Evolutionary conservation across 2,797 vertebrate genomes (phyloP).

Genomic region (Periophthalmus magnuspinnatus): DNA sequence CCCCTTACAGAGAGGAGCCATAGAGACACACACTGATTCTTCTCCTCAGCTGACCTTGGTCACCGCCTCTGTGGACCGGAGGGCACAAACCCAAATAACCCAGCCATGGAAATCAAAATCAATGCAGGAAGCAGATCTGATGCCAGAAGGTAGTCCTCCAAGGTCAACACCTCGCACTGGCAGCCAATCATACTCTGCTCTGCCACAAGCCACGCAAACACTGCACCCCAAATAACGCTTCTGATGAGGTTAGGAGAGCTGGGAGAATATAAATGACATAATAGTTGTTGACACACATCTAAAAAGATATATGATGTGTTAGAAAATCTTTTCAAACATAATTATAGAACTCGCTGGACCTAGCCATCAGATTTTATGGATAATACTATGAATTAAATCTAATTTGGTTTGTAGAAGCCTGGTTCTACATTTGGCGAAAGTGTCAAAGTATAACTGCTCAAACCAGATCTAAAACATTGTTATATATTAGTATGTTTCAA

Average conservation of each 20-base stretch:
- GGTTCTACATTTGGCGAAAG: background rate
- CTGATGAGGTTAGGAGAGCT: background rate
- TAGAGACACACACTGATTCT: slow-evolving; percentile 53
- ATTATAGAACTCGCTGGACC: background rate
- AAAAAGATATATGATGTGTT: background rate
- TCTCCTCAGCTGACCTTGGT: slow-evolving; percentile 64
- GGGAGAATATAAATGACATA: background rate
- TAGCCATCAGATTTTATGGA: background rate
- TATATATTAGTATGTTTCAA: no score
- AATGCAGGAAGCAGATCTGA: slow-evolving; percentile 74
- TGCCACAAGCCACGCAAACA: slow-evolving; percentile 24
- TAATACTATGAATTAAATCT: background rate
- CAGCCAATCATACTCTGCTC: slow-evolving; percentile 52
- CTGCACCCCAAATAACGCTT: slow-evolving; percentile 1
- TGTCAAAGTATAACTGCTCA: background rate
- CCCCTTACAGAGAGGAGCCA: slow-evolving; percentile 46
- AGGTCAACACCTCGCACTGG: slow-evolving; percentile 57
- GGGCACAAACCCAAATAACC: slow-evolving; percentile 72
- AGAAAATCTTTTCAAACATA: background rate
- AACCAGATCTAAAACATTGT: no score
- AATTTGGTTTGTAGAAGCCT: background rate
- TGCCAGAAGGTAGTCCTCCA: slow-evolving; percentile 71
- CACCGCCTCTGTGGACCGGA: slow-evolving; percentile 45
- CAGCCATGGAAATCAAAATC: slow-evolving; percentile 74
- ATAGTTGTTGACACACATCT: background rate